Percentiles rank a stretch among this genome's conserved stretches.
Conservation (phyloP, 2,797 vertebrate genomes). For the Odontamblyopus rebecca region DNA sequence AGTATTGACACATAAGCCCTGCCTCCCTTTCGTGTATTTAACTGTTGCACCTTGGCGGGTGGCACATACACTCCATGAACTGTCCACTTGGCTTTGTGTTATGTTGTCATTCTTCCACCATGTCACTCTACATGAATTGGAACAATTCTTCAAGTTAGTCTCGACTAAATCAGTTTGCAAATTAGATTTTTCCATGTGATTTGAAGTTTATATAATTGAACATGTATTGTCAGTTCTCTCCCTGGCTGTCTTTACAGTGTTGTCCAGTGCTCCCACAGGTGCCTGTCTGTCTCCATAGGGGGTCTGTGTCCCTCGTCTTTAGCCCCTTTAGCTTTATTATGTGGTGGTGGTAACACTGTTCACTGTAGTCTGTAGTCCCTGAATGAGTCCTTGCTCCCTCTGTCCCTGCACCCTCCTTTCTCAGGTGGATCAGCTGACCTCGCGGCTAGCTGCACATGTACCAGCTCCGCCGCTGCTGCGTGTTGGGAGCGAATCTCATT, state of each 20-base stretch:
- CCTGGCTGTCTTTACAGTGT: slow-evolving; percentile 14
- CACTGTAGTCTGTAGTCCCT: slow-evolving; percentile 44
- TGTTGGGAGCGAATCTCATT: slow-evolving; percentile 42
- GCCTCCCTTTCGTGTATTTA: background rate
- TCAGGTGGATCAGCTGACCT: slow-evolving; percentile 78
- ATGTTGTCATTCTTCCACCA: background rate
- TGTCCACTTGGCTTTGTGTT: background rate
- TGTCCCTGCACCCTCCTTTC: slow-evolving; percentile 63
- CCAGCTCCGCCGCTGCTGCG: slow-evolving; percentile 54
- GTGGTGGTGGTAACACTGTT: slow-evolving; percentile 36
- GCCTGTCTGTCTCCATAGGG: slow-evolving; percentile 25
- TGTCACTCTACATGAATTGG: background rate
- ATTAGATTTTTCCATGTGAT: background rate
- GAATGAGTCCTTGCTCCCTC: slow-evolving; percentile 51
- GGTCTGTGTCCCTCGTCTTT: slow-evolving; percentile 17
- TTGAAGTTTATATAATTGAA: background rate
- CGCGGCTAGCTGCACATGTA: slow-evolving; percentile 62
- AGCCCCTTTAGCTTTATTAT: slow-evolving; percentile 17
- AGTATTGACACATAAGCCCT: background rate
- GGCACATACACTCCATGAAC: background rate
- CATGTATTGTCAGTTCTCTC: background rate
- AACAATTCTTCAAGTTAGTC: background rate
- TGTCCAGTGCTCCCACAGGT: slow-evolving; percentile 58
- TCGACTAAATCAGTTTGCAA: background rate
- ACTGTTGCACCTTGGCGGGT: background rate